Base-by-base conservation (phyloP, 2,888 invertebrate species). In the Tolmerus cingulatus region DNA sequence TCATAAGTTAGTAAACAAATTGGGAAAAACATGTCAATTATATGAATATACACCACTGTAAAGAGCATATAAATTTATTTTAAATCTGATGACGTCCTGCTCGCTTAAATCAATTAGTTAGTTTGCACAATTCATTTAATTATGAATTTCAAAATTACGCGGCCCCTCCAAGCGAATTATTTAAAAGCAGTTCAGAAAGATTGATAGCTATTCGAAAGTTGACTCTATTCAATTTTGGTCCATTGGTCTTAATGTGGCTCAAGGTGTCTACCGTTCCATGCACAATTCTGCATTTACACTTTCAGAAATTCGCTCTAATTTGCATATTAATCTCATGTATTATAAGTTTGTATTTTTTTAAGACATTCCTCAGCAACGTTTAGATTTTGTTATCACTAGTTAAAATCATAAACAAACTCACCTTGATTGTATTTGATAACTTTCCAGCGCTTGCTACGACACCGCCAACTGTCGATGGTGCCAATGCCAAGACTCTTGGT, bases 391-490 rank as follows among this genome's bases (percentile, higher is more conserved):
- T 66, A 66, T 66, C 66, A 66, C 2, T 12, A 12, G n/a, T 19
- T 66, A 66, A 27, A 66, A 66, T 23, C 66, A 1, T 12, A 40
- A n/a, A 9, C 74, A 46, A 57, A 91, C 92, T 91, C 89, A 93
- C 92, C 91, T 92, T 93, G 88, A 93, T 90, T 74, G 91, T 90
- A 88, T 92, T 93, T 76, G 92, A 92, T 78, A 93, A 87, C 90
- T 92, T 92, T 19, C 92, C 92, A 87, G 92, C 92, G 89, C 92
- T 90, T 1, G 92, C 92, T 55, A 92, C 91, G n/a, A 92, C 92
- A 46, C 92, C 92, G 81, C 93, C 92, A 89, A 93, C 92, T 51
- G 92, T 93, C 34, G 92, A 92, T 55, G 92, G 92, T n/a, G 92
- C 92, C 87, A 92, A 92, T 86, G 92, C 92, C 87, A 92, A 55